Conservation (phyloP, 2,797 vertebrate genomes). For the Triplophysa yarkandensis region DNA sequence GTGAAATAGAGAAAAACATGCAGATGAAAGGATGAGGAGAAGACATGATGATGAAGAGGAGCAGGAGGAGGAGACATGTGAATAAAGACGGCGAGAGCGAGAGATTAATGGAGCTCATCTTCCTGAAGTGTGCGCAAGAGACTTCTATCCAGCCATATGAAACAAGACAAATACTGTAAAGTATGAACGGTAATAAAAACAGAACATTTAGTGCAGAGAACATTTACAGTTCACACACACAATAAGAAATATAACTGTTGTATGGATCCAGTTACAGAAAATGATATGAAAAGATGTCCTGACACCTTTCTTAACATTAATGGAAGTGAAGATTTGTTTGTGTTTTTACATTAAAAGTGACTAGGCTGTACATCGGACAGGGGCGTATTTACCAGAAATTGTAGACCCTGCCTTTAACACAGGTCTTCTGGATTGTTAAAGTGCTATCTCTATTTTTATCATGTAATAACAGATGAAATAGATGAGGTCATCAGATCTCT, state of each 20-base stretch:
- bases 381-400: too few relatives aligned
- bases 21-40: slow-evolving; percentile 5
- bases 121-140: slow-evolving; percentile 29
- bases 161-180: slow-evolving; percentile 45
- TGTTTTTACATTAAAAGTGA: too few relatives aligned
- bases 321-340: too few relatives aligned
- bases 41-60: neutral
- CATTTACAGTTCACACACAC: neutral
- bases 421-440: too few relatives aligned
- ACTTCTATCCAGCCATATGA: slow-evolving; percentile 43
- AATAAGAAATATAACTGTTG: too few relatives aligned
- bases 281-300: neutral
- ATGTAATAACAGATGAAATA: too few relatives aligned
- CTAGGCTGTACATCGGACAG: too few relatives aligned
- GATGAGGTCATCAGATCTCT: too few relatives aligned
- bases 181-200: slow-evolving; percentile 43
- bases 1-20: neutral
- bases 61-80: slow-evolving; percentile 16
- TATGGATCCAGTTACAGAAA: too few relatives aligned
- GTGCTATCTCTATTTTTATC: too few relatives aligned
- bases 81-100: slow-evolving; percentile 8
- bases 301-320: too few relatives aligned
- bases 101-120: slow-evolving; percentile 54
- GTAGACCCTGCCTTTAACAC: too few relatives aligned
- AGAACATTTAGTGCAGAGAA: slow-evolving; percentile 37